Conservation (phyloP, 2,113 vertebrate species). For the Megaleporinus macrocephalus region DNA sequence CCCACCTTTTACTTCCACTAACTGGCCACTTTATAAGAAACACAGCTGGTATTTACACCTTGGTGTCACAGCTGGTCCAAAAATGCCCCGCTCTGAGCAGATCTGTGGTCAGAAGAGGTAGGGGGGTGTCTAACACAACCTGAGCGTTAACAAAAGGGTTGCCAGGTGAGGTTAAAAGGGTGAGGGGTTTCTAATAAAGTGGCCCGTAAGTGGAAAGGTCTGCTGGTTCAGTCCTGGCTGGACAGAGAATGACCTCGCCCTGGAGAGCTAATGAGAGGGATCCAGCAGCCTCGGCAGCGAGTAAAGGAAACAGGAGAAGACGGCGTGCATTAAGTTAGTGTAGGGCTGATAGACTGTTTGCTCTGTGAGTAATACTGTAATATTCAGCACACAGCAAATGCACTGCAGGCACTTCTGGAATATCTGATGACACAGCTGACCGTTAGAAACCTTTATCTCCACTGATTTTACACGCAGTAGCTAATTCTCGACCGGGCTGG, state of each 20-base stretch:
- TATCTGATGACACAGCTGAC: background rate
- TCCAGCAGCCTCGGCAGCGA: background rate
- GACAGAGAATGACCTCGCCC: no score
- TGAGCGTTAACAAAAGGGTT: no score
- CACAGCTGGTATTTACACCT: no score
- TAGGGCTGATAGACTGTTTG: background rate
- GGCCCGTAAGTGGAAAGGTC: no score
- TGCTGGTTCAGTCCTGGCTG: background rate
- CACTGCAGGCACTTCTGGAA: background rate
- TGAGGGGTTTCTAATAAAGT: no score
- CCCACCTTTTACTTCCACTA: no score
- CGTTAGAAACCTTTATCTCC: background rate
- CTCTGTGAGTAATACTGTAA: background rate
- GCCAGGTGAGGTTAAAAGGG: no score
- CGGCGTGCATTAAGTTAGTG: background rate
- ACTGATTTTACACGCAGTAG: background rate
- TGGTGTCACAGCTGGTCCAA: no score
- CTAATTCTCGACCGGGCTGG: background rate
- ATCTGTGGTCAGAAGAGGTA: no score
- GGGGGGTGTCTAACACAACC: no score
- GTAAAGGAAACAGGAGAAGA: background rate
- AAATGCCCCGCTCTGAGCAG: no score
- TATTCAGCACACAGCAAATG: background rate
- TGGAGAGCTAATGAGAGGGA: background rate
- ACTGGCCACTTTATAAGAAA: no score